These are phyloP conservation scores for Empis stercorea DNA, from an alignment of 2,888 invertebrate species.

Conservation along the genomic window DNA sequence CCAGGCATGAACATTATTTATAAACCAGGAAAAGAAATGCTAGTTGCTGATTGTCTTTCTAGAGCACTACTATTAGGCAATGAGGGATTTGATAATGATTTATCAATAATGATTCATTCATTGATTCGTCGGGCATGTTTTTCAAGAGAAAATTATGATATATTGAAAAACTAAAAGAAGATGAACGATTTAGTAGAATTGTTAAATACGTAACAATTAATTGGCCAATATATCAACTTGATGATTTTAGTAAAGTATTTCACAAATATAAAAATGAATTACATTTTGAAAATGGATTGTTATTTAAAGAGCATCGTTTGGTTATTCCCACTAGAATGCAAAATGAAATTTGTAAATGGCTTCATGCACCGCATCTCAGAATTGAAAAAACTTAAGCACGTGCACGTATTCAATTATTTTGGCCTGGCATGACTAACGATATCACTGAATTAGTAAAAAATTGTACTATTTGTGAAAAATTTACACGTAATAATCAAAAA, in stretches of 20 bases:
- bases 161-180: not conserved
- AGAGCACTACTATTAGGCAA: slow-evolving; percentile 1
- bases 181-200: slow-evolving; percentile 6
- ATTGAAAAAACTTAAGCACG: slow-evolving; percentile 7
- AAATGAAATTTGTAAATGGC: slow-evolving; percentile 2
- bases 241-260: slow-evolving; percentile 6
- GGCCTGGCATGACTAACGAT: too few species aligned
- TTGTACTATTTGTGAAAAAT: too few species aligned
- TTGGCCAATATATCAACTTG: slow-evolving; percentile 11
- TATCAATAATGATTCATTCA: too few species aligned
- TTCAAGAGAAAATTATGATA: slow-evolving; percentile 11
- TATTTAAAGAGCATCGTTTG: slow-evolving; percentile 6
- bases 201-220: not conserved
- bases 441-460: too few species aligned
- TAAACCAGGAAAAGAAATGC: slow-evolving; percentile 16
- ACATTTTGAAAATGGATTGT: too few species aligned
- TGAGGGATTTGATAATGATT: not conserved
- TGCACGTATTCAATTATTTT: not conserved
- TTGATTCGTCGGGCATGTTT: too few species aligned
- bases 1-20: too few species aligned
- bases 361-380: slow-evolving; percentile 7
- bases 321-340: slow-evolving; percentile 7
- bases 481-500: too few species aligned
- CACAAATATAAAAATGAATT: too few species aligned
- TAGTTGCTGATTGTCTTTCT: slow-evolving; percentile 5